A percentile compares a stretch with the other conserved stretches of the same genome.
phyloP scores from a whole-genome alignment of 2,888 invertebrate genomes.

The Xanthorhoe designata region DNA sequence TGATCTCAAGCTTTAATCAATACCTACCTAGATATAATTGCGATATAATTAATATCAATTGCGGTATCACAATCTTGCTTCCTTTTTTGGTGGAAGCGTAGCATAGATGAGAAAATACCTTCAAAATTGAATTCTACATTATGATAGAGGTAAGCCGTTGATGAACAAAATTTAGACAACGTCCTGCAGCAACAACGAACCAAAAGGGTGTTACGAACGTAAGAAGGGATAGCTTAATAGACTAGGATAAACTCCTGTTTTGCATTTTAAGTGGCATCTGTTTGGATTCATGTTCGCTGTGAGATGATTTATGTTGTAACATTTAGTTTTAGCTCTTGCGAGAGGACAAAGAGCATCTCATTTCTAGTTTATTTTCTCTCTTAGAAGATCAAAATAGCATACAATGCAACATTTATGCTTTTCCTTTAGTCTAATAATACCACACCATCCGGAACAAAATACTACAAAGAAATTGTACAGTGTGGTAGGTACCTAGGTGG shows the following conservation, averaged over 20 bases:
- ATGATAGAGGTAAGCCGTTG: not conserved
- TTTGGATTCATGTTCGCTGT: slow-evolving; percentile 50
- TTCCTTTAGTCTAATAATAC: not conserved
- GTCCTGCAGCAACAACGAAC: not conserved
- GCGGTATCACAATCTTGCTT: no score
- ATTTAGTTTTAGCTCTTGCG: slow-evolving; percentile 16
- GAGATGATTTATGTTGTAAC: slow-evolving; percentile 23
- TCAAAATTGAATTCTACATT: no score
- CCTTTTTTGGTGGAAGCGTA: no score
- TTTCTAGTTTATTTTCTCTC: slow-evolving; percentile 13
- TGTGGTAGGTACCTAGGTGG: no score
- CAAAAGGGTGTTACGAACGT: slow-evolving; percentile 18
- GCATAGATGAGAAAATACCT: no score
- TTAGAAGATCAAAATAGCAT: slow-evolving; percentile 2
- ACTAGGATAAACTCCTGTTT: slow-evolving; percentile 48
- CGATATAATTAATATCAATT: no score
- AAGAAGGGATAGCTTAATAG: slow-evolving; percentile 35
- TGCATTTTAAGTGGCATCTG: slow-evolving; percentile 59
- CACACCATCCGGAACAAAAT: not conserved
- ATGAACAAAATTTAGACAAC: not conserved
- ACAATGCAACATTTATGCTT: slow-evolving; percentile 4
- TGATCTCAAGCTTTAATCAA: no score
- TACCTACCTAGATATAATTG: no score
- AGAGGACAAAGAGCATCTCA: not conserved
- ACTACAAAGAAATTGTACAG: not conserved